phyloP scores from a whole-genome alignment of 2,113 vertebrate species.

The Platycercus adscitus region DNA sequence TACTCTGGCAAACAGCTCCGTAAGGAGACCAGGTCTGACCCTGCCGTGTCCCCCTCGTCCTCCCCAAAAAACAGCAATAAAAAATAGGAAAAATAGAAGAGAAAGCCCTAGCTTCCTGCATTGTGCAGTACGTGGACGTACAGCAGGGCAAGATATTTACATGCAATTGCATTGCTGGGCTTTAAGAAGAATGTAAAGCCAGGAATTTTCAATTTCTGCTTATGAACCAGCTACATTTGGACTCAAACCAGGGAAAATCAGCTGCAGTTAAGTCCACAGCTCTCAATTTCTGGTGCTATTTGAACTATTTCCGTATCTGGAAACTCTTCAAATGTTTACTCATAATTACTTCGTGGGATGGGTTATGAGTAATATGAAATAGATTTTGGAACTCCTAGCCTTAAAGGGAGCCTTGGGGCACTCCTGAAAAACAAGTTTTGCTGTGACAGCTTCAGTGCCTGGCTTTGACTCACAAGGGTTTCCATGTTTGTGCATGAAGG shows the following conservation, averaged over 20 bases:
- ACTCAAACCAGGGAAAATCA: neutral
- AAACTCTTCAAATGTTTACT: neutral
- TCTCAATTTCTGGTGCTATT: neutral
- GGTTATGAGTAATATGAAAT: slow-evolving; percentile 49
- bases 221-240: neutral
- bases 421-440: neutral
- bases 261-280: neutral
- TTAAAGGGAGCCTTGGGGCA: neutral
- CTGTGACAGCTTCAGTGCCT: neutral
- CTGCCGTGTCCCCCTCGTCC: neutral
- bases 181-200: neutral
- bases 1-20: neutral
- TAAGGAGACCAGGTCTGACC: neutral
- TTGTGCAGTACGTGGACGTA: neutral
- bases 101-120: neutral
- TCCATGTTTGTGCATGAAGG: neutral
- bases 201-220: neutral
- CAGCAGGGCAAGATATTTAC: neutral
- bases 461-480: neutral
- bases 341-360: slow-evolving; percentile 27
- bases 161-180: neutral
- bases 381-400: slow-evolving; percentile 40
- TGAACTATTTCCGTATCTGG: neutral
- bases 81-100: neutral
- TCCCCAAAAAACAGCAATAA: neutral